Percentiles rank a stretch among this genome's conserved stretches.
These are phyloP conservation scores for Lepus timidus DNA, from an alignment of 2,113 vertebrate genomes.

Conservation along the genomic window DNA sequence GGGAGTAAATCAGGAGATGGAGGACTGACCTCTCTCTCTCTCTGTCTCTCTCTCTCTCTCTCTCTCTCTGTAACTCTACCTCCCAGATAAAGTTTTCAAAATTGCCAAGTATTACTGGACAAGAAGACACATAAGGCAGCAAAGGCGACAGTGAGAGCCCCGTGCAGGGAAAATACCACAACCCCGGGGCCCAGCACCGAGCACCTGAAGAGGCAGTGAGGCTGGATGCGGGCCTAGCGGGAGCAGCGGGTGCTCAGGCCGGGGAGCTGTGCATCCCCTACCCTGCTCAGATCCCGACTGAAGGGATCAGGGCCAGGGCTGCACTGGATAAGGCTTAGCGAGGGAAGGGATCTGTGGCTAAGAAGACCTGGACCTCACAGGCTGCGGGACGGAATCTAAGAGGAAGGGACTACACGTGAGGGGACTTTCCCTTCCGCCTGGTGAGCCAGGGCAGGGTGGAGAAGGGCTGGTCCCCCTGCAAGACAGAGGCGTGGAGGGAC, in stretches of 20 bases:
- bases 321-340: neutral
- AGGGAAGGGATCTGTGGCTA: neutral
- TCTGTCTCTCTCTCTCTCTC: no score
- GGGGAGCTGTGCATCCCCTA: neutral
- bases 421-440: neutral
- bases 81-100: neutral
- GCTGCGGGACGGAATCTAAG: neutral
- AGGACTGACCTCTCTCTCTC: no score
- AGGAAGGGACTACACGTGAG: neutral
- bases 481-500: fast-evolving
- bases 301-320: neutral
- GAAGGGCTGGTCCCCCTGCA: neutral
- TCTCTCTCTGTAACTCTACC: no score
- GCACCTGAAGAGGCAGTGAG: neutral
- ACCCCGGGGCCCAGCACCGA: neutral
- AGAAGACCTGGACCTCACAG: neutral
- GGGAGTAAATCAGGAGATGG: no score
- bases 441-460: neutral
- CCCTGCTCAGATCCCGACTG: neutral
- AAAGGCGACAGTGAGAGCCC: neutral
- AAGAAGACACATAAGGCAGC: neutral
- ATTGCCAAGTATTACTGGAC: neutral
- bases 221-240: neutral
- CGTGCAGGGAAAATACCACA: neutral
- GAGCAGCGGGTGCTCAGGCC: neutral